phyloP scores from a whole-genome alignment of 2,797 vertebrate species.

The Nannoperca australis region DNA sequence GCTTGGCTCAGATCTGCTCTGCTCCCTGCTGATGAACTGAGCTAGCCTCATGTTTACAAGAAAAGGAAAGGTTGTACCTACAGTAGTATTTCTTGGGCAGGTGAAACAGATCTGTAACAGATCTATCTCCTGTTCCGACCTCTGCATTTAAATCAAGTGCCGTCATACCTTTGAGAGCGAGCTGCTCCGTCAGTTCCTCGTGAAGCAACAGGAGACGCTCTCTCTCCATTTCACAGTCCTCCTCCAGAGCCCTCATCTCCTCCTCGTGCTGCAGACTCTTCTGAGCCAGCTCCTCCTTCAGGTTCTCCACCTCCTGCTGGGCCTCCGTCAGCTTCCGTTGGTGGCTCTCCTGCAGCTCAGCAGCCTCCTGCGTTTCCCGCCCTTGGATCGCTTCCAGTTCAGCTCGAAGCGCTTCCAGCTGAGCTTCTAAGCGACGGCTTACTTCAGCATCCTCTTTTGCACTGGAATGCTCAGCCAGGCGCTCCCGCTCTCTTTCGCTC shows the following conservation, averaged over 20 bases:
- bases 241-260: slow-evolving; percentile 88
- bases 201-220: slow-evolving; percentile 85
- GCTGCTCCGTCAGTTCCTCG: slow-evolving; percentile 84
- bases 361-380: slow-evolving; percentile 80
- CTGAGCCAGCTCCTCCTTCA: slow-evolving; percentile 88
- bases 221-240: slow-evolving; percentile 87
- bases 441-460: slow-evolving; percentile 77
- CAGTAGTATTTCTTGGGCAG: neutral
- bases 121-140: neutral
- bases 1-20: no score
- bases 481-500: slow-evolving; percentile 75
- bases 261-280: slow-evolving; percentile 85
- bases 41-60: neutral
- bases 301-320: slow-evolving; percentile 85
- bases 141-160: neutral
- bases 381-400: slow-evolving; percentile 82
- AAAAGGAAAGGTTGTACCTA: neutral
- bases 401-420: slow-evolving; percentile 83
- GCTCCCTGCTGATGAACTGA: neutral
- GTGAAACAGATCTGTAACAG: neutral
- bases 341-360: slow-evolving; percentile 84
- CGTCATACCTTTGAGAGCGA: slow-evolving; percentile 82
- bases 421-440: slow-evolving; percentile 81
- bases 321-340: slow-evolving; percentile 84
- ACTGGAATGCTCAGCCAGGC: slow-evolving; percentile 72